These are phyloP conservation scores for Atethmia centrago DNA, from an alignment of 2,888 invertebrate species.

Conservation along the genomic window DNA sequence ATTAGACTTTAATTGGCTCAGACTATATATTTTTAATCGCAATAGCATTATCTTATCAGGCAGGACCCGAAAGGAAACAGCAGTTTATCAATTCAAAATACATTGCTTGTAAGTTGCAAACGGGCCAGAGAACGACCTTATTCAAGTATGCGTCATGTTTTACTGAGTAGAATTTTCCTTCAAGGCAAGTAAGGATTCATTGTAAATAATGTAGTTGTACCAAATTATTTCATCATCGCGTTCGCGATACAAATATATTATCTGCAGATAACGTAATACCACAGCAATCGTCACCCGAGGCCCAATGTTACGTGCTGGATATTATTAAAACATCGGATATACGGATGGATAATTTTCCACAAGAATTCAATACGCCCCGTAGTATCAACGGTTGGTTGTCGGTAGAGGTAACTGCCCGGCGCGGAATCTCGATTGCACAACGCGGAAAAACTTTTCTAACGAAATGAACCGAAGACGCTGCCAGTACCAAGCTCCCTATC, in stretches of 20 bases:
- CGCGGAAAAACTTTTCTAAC: constrained; percentile 62
- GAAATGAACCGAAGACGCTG: constrained; percentile 59
- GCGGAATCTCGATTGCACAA: constrained; percentile 66
- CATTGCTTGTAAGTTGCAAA: constrained; percentile 12
- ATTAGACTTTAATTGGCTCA: not conserved
- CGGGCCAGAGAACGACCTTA: constrained; percentile 39
- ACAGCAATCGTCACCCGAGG: constrained; percentile 19
- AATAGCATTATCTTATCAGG: constrained; percentile 1
- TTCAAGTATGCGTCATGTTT: constrained; percentile 34
- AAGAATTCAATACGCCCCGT: constrained; percentile 30
- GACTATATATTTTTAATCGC: not conserved
- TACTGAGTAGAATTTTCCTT: constrained; percentile 32
- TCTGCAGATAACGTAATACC: constrained; percentile 46
- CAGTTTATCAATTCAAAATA: constrained; percentile 11
- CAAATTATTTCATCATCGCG: constrained; percentile 49
- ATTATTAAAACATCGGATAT: constrained; percentile 22
- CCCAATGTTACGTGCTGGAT: constrained; percentile 9
- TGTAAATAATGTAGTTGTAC: constrained; percentile 24
- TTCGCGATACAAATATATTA: constrained; percentile 30
- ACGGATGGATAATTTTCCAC: constrained; percentile 24
- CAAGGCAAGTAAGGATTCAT: constrained; percentile 26
- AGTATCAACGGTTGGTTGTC: constrained; percentile 42
- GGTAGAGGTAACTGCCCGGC: constrained; percentile 62
- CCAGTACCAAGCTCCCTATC: constrained; percentile 40
- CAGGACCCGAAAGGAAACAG: constrained; percentile 16